Base-by-base conservation (phyloP, 2,113 vertebrate species). In the Procapra przewalskii region DNA sequence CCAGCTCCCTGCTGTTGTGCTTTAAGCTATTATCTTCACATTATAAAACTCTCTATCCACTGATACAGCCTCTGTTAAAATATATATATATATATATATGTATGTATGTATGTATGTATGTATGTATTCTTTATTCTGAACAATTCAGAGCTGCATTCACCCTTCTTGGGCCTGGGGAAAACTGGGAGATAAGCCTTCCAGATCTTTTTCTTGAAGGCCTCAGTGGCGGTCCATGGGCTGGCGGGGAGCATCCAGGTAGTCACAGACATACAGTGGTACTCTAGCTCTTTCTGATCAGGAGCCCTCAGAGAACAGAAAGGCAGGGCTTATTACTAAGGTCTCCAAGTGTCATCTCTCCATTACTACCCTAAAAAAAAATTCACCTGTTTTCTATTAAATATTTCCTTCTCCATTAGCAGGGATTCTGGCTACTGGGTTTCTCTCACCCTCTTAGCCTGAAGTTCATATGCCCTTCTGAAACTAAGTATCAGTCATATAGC, bases 71-170 rank as follows among this genome's bases (percentile, higher is more conserved):
- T 16, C 7, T 90, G 6, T 36, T 45, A 40, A 75, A 2, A 19
- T 6, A 52, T 4, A 52, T 0, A 50, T 3, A 50, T 50, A 4
- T 52, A 2, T 48, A 3, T 57, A n/a, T n/a, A n/a, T n/a, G n/a
- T n/a, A n/a, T n/a, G n/a, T n/a, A n/a, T n/a, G n/a, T 4, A 52
- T 0, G 14, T 3, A 50, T 50, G 1, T 52, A 2, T 48, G 1
- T 57, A 27, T 43, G 17, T 3, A 29, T 45, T 16, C 36, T 86
- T 52, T 45, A 71, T 79, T 13, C 57, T 67, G 57, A 94, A 21
- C 23, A 54, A 4, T 75, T 52, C 25, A 75, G 52, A 52, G 11
- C 14, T 60, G 3, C 11, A 57, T 48, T 93, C 31, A 48, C 64
- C 40, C 54, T 80, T 64, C 80, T 33, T 90, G 62, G 27, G 13